phyloP scores from a whole-genome alignment of 2,888 invertebrate species.

The Erebia epiphron region DNA sequence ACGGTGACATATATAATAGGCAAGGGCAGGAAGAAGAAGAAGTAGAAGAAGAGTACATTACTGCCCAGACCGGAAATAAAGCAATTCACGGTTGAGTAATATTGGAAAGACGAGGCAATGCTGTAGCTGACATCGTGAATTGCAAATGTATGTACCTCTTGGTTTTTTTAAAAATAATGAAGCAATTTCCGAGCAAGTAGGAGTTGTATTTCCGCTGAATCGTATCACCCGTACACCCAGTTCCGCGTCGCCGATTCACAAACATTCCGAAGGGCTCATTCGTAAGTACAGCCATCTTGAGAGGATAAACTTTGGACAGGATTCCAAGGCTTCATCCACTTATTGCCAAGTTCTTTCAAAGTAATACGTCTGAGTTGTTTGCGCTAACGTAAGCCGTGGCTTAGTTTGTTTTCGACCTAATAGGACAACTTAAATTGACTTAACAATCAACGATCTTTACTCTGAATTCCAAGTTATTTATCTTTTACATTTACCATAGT shows the following conservation, averaged over 20 bases:
- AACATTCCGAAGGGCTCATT: constrained; percentile 10
- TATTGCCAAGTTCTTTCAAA: constrained; percentile 19
- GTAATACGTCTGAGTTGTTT: constrained; percentile 16
- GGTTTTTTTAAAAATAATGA: too few relatives aligned
- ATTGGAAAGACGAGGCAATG: too few relatives aligned
- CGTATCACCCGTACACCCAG: constrained; percentile 28
- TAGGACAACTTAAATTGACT: constrained; percentile 9
- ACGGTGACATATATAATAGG: too few relatives aligned
- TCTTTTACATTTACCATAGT: not conserved
- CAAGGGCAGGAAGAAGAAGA: too few relatives aligned
- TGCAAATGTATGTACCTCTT: too few relatives aligned
- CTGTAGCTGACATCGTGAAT: too few relatives aligned
- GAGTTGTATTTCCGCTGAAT: not conserved
- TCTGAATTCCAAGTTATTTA: not conserved
- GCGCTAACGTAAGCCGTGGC: constrained; percentile 1
- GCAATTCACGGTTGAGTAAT: too few relatives aligned
- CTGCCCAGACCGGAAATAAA: too few relatives aligned
- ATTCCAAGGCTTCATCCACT: constrained; percentile 20
- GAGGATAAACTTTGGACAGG: constrained; percentile 21
- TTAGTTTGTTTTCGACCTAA: constrained; percentile 7
- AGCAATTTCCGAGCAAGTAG: too few relatives aligned
- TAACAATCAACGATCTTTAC: not conserved
- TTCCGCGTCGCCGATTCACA: constrained; percentile 5
- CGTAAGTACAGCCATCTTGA: constrained; percentile 24
- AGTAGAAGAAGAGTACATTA: too few relatives aligned